Evolutionary conservation across 2,888 invertebrate genomes (phyloP), one percentile per base, ranked within the genome.

Genomic region (Fragum whitleyi): DNA sequence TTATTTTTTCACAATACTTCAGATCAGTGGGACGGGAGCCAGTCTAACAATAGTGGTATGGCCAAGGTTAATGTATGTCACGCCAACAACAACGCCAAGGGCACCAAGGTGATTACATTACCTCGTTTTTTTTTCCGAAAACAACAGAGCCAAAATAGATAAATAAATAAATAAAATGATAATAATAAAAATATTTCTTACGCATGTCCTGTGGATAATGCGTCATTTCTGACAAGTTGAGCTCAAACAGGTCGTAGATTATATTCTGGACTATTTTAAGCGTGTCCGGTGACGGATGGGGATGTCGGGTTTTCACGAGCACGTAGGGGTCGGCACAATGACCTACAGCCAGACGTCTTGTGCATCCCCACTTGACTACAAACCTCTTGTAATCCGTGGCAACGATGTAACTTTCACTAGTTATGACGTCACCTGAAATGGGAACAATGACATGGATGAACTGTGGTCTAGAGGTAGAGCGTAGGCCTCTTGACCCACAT

Each of bases 401-500:
- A 2, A 57, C 57, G 23, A 57, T 57, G 19, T 21, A 28, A 28
- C 57, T 57, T 57, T 57, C 57, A 26, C 57, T 57, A 11, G 57
- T 57, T 9, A 57, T 57, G 2, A 57, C 57, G 57, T 57, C 57
- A 28, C 57, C 57, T 57, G 57, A 57, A 14, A 57, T 57, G 28
- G 9, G 9, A 57, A 23, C 21, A n/a, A n/a, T n/a, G n/a, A n/a
- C n/a, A n/a, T n/a, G n/a, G n/a, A n/a, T 1, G 47, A 16, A 47
- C 47, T n/a, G n/a, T n/a, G n/a, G n/a, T n/a, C n/a, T n/a, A n/a
- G n/a, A n/a, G n/a, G n/a, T n/a, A n/a, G n/a, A n/a, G n/a, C n/a
- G n/a, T n/a, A n/a, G n/a, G n/a, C n/a, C n/a, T n/a, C n/a, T n/a
- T n/a, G n/a, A n/a, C n/a, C n/a, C n/a, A n/a, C n/a, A n/a, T n/a